These are phyloP conservation scores for Ageneiosus marmoratus DNA, from an alignment of 2,113 vertebrate species.

Conservation along the genomic window DNA sequence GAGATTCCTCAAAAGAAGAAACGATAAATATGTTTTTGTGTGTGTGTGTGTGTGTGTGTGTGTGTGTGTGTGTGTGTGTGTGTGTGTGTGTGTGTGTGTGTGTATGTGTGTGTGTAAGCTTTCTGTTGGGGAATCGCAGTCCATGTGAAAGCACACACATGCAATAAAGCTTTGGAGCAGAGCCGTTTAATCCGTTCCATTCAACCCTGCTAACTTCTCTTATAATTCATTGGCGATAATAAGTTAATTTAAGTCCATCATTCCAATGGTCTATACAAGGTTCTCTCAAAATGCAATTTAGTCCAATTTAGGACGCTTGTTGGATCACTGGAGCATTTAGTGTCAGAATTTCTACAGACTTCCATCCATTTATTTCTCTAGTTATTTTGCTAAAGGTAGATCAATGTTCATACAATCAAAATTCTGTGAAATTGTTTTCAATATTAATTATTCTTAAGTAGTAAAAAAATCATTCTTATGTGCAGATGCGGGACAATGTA, in stretches of 20 bases:
- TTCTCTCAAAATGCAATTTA: conserved; percentile 47
- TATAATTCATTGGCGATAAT: conserved; percentile 54
- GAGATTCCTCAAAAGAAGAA: conserved; percentile 58
- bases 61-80: too few relatives aligned
- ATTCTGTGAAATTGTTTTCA: neutral
- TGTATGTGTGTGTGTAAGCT: conserved; percentile 47
- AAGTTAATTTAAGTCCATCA: conserved; percentile 46
- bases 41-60: too few relatives aligned
- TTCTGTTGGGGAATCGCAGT: conserved; percentile 51
- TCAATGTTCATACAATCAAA: neutral
- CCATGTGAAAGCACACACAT: conserved; percentile 49
- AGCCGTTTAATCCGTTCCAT: conserved; percentile 56
- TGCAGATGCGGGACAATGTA: neutral
- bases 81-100: too few relatives aligned
- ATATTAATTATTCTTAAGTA: conserved; percentile 7
- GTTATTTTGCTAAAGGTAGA: neutral
- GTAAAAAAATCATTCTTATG: neutral
- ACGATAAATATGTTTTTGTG: conserved; percentile 54
- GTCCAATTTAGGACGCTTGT: conserved; percentile 47
- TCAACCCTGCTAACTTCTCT: conserved; percentile 57
- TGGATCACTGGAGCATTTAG: conserved; percentile 42
- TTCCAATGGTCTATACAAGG: conserved; percentile 43
- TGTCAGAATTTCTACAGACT: conserved; percentile 22
- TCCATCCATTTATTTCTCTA: conserved; percentile 28
- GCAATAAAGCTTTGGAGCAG: conserved; percentile 60